Conservation (phyloP, 1,140 invertebrate genomes). For the Brachionus rubens region DNA sequence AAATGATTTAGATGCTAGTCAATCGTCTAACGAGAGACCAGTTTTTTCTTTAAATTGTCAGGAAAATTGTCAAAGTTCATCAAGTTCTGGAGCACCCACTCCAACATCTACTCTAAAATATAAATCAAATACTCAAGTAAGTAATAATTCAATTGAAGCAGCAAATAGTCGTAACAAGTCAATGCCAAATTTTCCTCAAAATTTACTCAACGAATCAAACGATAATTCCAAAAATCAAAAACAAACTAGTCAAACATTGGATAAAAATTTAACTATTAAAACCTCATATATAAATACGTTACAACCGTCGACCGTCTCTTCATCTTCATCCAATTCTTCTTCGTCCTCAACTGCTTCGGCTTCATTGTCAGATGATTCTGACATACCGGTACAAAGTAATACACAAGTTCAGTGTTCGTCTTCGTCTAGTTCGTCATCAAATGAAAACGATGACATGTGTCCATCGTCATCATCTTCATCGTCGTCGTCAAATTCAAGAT, state of each 20-base stretch:
- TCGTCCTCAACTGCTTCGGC: background rate
- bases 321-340: constrained; percentile 17
- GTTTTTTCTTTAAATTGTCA: constrained; percentile 27
- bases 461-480: constrained; percentile 5
- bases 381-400: background rate
- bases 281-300: constrained; percentile 1
- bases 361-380: constrained; percentile 11
- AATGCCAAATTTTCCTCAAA: constrained; percentile 19
- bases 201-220: background rate
- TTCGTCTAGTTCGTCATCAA: background rate
- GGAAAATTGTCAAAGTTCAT: constrained; percentile 11
- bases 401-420: background rate
- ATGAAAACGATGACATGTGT: constrained; percentile 16
- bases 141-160: background rate
- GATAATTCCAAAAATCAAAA: background rate
- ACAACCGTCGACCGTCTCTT: background rate
- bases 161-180: background rate
- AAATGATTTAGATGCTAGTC: background rate
- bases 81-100: constrained; percentile 3
- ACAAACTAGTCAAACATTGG: constrained; percentile 41
- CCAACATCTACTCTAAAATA: constrained; percentile 7
- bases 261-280: constrained; percentile 19
- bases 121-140: background rate
- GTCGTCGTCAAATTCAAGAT: background rate
- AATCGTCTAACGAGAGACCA: background rate